Evolutionary conservation across 2,113 vertebrate genomes (phyloP).

Genomic region (Donacobius atricapilla): DNA sequence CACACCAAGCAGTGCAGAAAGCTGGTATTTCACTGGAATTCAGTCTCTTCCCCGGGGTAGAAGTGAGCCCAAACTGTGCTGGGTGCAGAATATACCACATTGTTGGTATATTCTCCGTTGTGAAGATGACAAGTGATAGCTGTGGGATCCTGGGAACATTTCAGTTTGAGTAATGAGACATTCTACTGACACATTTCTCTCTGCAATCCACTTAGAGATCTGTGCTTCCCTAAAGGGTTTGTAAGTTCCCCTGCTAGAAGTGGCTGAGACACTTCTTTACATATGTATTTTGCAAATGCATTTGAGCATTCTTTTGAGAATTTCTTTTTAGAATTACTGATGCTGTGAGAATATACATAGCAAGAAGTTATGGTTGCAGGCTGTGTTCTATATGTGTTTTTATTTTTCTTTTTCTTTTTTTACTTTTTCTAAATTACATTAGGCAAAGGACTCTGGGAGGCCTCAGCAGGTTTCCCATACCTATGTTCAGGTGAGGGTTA

Average conservation of each 20-base stretch:
- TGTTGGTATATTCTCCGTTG: not conserved
- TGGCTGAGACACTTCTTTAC: not conserved
- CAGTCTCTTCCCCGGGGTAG: not conserved
- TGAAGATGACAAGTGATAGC: conserved; percentile 11
- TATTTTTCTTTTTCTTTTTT: not conserved
- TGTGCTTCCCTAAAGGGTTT: conserved; percentile 45
- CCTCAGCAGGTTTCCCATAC: conserved; percentile 84
- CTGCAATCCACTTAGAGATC: conserved; percentile 15
- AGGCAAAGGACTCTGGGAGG: conserved; percentile 91
- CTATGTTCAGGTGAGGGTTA: conserved; percentile 85
- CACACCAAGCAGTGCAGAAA: not conserved
- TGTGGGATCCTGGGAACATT: conserved; percentile 35
- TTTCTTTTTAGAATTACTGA: not conserved
- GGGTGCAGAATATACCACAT: not conserved
- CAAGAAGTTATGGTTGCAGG: not conserved
- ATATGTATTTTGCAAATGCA: not conserved
- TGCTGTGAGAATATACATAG: not conserved
- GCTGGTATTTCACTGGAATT: not conserved
- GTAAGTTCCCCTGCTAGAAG: conserved; percentile 5
- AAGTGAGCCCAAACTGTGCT: not conserved
- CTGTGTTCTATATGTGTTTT: not conserved
- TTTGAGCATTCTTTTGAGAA: not conserved
- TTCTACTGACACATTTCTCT: conserved; percentile 34
- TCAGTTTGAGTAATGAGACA: conserved; percentile 36
- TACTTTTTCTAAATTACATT: not conserved